Base-by-base conservation (phyloP, 2,797 vertebrate species). In the Acipenser ruthenus region DNA sequence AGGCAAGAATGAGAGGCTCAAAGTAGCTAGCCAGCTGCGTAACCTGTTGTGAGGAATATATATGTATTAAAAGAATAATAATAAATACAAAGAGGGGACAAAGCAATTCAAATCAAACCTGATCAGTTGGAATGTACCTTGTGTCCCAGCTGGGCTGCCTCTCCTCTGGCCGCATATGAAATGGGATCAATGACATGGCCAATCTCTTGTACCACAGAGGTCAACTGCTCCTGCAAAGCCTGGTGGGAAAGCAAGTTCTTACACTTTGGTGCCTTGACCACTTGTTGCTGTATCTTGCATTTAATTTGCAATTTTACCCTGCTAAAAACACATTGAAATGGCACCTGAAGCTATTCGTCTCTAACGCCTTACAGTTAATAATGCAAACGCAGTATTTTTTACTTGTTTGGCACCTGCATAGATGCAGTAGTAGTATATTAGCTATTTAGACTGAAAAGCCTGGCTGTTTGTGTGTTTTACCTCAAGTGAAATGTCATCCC, bases 401-500 rank as follows among this genome's bases (percentile, higher is more conserved):
- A 37, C 23, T 37, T 23, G 23, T 23, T 37, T 37, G 23, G 23
- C 23, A 37, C 23, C 23, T 37, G 23, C 23, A 37, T 37, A 37
- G 2, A 37, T 37, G 23, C 23, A 37, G 23, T 37, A 37, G 23
- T 37, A 37, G 1, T 37, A 37, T 37, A 37, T 37, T 37, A 37
- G 23, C 23, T 37, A 37, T 37, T 37, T 37, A 37, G 23, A 3
- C 23, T 37, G 23, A 37, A 37, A 37, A 18, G 2, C 4, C 23
- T 37, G 4, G 23, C 2, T 37, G 23, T 4, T 37, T 37, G 23
- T 37, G 23, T 67, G 71, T 79, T 75, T 85, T 86, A 99, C 96
- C 92, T 99, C 96, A 72, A 97, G 88, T 0, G 96, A 99, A 83
- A 99, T 98, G 88, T 99, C 96, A 51, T 98, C 96, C 81, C 96